A percentile compares a stretch with the other conserved stretches of the same genome.
phyloP scores from a whole-genome alignment of 2,113 vertebrate species.

The Lichenostomus cassidix region DNA sequence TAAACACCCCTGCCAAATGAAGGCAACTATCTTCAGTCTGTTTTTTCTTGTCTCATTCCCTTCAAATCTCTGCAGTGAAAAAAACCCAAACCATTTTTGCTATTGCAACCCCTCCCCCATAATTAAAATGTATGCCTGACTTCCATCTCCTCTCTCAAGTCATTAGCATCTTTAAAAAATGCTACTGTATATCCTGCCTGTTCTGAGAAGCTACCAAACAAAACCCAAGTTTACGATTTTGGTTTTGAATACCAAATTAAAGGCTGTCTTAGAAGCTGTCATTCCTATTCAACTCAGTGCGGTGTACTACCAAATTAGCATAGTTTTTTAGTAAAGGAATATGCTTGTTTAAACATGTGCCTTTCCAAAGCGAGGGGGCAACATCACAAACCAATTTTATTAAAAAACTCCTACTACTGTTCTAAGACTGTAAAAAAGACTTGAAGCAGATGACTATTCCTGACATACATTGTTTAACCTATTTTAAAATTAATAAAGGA shows the following conservation, averaged over 20 bases:
- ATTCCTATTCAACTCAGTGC: constrained; percentile 73
- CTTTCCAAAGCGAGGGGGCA: constrained; percentile 73
- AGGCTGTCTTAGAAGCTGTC: constrained; percentile 80
- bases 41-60: constrained; percentile 60
- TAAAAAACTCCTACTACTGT: constrained; percentile 52
- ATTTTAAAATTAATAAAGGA: constrained; percentile 34
- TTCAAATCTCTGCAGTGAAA: constrained; percentile 61
- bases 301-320: constrained; percentile 77
- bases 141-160: constrained; percentile 67
- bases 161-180: constrained; percentile 73
- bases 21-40: constrained; percentile 70
- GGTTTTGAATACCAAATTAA: constrained; percentile 83
- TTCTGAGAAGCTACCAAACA: constrained; percentile 73
- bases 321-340: constrained; percentile 72
- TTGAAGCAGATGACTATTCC: constrained; percentile 30
- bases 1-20: constrained; percentile 76
- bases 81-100: not conserved
- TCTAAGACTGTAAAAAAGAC: constrained; percentile 3
- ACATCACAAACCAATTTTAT: constrained; percentile 63
- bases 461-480: constrained; percentile 20
- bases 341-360: constrained; percentile 75
- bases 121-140: constrained; percentile 68
- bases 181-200: constrained; percentile 75
- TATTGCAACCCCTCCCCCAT: constrained; percentile 17
- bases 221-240: constrained; percentile 78